Conservation (phyloP, 2,797 vertebrate genomes). For the Acrocephalus scirpaceus region DNA sequence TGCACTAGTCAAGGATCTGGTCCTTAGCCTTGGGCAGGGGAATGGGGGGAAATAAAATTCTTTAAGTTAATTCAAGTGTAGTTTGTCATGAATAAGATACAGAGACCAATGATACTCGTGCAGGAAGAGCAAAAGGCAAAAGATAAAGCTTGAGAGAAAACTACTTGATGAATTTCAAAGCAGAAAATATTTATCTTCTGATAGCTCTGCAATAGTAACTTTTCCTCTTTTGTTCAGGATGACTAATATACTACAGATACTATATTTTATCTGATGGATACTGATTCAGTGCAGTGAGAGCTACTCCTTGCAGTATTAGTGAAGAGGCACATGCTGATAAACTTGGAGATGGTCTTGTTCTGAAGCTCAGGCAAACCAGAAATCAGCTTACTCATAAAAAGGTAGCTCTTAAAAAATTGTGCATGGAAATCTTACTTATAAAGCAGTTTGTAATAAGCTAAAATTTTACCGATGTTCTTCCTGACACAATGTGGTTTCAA, state of each 20-base stretch:
- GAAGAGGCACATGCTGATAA: neutral
- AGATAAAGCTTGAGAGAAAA: constrained; percentile 17
- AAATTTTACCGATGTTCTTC: neutral
- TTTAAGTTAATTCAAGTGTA: neutral
- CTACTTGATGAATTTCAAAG: constrained; percentile 27
- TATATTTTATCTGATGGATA: constrained; percentile 12
- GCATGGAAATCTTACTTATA: neutral
- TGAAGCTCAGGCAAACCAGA: neutral
- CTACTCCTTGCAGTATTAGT: neutral
- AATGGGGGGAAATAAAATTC: neutral
- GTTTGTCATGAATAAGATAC: neutral
- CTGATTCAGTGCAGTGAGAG: neutral
- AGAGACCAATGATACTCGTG: neutral
- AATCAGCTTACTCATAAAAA: neutral
- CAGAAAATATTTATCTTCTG: constrained; percentile 30
- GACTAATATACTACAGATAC: constrained; percentile 16
- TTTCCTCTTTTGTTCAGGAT: neutral
- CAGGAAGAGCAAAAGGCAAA: neutral
- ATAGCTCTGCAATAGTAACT: neutral
- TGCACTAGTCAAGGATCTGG: neutral
- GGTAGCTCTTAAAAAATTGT: neutral
- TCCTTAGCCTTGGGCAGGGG: neutral
- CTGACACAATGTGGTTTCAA: neutral
- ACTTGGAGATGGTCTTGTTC: neutral
- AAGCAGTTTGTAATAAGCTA: neutral